Evolutionary conservation across 2,888 invertebrate genomes (phyloP).

Genomic region (Andrena camellia): DNA sequence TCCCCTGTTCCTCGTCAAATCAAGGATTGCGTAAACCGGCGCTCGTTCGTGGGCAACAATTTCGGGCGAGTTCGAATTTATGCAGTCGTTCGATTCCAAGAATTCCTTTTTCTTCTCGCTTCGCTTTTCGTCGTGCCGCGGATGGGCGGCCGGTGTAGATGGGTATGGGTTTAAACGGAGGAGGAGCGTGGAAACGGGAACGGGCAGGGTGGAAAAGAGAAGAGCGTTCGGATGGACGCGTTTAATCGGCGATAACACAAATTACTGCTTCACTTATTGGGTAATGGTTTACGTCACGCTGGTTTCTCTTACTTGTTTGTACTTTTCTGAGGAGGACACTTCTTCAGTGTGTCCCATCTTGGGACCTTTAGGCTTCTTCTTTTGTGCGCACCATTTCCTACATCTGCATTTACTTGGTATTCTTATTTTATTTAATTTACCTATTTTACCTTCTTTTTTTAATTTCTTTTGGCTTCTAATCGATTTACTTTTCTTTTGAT

Average conservation of each 20-base stretch:
- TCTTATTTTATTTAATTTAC: too few relatives aligned
- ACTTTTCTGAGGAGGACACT: background rate
- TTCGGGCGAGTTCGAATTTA: slow-evolving; percentile 11
- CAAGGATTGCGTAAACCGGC: slow-evolving; percentile 21
- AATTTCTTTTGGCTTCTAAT: too few relatives aligned
- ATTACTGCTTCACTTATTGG: slow-evolving; percentile 5
- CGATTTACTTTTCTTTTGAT: too few relatives aligned
- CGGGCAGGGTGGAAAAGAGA: slow-evolving; percentile 22
- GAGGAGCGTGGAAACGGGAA: background rate
- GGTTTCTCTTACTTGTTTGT: background rate
- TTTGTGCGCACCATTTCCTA: background rate
- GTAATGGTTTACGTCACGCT: slow-evolving; percentile 13
- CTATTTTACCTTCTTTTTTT: too few relatives aligned
- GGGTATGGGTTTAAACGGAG: background rate
- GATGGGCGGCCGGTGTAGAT: background rate
- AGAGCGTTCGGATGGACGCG: background rate
- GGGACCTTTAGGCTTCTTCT: background rate
- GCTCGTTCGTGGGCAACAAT: background rate
- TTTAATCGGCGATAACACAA: slow-evolving; percentile 24
- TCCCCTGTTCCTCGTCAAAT: slow-evolving; percentile 14
- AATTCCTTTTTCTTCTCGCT: background rate
- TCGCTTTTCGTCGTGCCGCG: too few relatives aligned
- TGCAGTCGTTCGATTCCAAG: slow-evolving; percentile 1
- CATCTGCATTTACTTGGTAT: too few relatives aligned
- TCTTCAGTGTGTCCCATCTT: background rate